phyloP scores from a whole-genome alignment of 2,888 invertebrate genomes.

The Conops quadrifasciatus region DNA sequence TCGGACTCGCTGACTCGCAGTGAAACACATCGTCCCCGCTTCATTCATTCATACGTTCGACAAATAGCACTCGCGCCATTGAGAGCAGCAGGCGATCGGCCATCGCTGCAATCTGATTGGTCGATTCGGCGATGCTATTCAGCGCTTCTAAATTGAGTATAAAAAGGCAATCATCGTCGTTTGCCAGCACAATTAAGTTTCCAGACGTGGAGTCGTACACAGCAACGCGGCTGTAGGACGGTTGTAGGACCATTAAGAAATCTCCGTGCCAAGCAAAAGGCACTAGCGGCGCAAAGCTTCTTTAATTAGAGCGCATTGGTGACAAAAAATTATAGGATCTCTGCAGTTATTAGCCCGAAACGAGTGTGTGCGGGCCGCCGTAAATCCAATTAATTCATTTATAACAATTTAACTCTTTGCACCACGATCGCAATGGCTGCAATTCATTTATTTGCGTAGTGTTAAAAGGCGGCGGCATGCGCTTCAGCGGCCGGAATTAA shows the following conservation, averaged over 20 bases:
- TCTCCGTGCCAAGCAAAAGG: constrained; percentile 15
- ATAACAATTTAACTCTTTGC: constrained; percentile 51
- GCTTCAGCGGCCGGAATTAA: constrained; percentile 47
- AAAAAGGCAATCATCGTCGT: constrained; percentile 74
- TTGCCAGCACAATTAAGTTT: constrained; percentile 65
- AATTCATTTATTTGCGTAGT: constrained; percentile 29
- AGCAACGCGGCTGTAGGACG: constrained; percentile 43
- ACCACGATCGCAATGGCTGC: constrained; percentile 14
- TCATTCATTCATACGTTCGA: constrained; percentile 15
- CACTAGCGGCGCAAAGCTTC: too few relatives aligned
- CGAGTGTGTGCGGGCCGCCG: constrained; percentile 42
- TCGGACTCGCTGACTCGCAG: constrained; percentile 17
- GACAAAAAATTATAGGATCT: constrained; percentile 37
- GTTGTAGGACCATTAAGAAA: not conserved
- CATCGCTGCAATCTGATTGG: constrained; percentile 63
- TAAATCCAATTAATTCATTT: constrained; percentile 61
- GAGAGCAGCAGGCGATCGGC: constrained; percentile 51
- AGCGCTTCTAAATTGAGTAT: constrained; percentile 62
- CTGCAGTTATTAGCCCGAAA: constrained; percentile 25
- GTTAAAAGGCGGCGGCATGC: constrained; percentile 7
- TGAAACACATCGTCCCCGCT: not conserved
- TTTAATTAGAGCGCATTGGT: constrained; percentile 41
- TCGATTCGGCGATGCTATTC: constrained; percentile 50
- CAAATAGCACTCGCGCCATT: constrained; percentile 12
- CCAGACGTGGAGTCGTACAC: constrained; percentile 56